Conservation (phyloP, 2,888 invertebrate genomes). For the Limnephilus lunatus region DNA sequence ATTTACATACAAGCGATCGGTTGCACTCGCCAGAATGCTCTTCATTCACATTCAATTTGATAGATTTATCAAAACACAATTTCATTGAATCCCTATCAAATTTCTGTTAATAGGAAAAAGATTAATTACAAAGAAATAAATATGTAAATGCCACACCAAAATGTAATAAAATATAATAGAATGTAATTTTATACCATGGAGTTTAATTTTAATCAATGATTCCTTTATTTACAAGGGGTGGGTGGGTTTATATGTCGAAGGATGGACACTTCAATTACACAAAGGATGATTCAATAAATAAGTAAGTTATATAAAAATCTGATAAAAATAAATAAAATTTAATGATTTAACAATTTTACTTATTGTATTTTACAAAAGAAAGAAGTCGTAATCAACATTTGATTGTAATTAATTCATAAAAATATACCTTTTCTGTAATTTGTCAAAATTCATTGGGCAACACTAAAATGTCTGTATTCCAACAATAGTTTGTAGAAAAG, state of each 20-base stretch:
- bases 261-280: neutral
- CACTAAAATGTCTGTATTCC: neutral
- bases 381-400: neutral
- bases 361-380: slow-evolving; percentile 35
- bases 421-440: neutral
- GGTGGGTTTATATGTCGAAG: neutral
- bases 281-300: slow-evolving; percentile 39
- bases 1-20: slow-evolving; percentile 54
- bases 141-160: slow-evolving; percentile 57
- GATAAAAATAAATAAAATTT: slow-evolving; percentile 48
- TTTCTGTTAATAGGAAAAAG: slow-evolving; percentile 58
- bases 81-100: slow-evolving; percentile 32
- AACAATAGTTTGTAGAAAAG: neutral
- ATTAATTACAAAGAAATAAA: slow-evolving; percentile 54
- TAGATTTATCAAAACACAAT: slow-evolving; percentile 42
- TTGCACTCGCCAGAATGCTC: slow-evolving; percentile 18
- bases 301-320: slow-evolving; percentile 32
- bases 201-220: neutral
- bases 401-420: slow-evolving; percentile 4
- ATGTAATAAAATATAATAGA: slow-evolving; percentile 49
- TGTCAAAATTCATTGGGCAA: slow-evolving; percentile 5
- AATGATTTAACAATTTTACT: slow-evolving; percentile 24
- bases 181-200: slow-evolving; percentile 18
- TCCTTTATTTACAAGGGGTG: slow-evolving; percentile 10
- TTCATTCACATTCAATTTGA: slow-evolving; percentile 23